Evolutionary conservation across 1,140 invertebrate genomes (phyloP).

Genomic region (Platorchestia sp.): DNA sequence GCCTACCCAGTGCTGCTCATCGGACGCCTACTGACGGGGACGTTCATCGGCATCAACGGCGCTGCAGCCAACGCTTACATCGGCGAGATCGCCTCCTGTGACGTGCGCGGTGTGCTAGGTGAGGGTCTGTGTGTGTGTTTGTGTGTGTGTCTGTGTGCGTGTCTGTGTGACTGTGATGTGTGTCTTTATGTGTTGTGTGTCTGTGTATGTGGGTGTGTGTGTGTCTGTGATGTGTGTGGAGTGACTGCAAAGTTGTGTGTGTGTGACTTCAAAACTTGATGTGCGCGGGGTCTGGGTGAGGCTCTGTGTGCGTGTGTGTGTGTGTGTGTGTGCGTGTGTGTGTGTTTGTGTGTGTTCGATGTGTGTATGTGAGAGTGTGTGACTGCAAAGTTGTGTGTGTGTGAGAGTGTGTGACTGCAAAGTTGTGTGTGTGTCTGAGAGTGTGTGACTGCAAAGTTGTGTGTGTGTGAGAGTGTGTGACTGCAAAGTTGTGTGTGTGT

Average conservation of each 20-base stretch:
- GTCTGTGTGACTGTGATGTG: too few species aligned
- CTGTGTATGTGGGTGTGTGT: neutral
- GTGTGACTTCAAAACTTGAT: neutral
- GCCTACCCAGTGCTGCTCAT: neutral
- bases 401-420: too few species aligned
- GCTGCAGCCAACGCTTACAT: neutral
- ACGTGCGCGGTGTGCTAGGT: neutral
- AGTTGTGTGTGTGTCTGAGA: too few species aligned
- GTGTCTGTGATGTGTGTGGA: neutral
- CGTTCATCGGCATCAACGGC: neutral
- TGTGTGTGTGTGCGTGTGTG: too few species aligned
- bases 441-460: too few species aligned
- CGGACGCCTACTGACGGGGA: neutral
- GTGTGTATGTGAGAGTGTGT: too few species aligned
- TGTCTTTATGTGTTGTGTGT: neutral
- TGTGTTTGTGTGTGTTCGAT: too few species aligned
- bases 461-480: too few species aligned
- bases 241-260: neutral
- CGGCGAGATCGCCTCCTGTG: neutral
- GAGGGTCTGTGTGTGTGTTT: neutral
- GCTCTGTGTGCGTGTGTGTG: too few species aligned
- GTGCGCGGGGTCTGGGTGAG: too few species aligned
- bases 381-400: too few species aligned
- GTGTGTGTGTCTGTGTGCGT: neutral
- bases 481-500: too few species aligned